A percentile compares a stretch with the other conserved stretches of the same genome.
These are phyloP conservation scores for Rhogogaster chlorosoma DNA, from an alignment of 2,888 invertebrate species.

Conservation along the genomic window DNA sequence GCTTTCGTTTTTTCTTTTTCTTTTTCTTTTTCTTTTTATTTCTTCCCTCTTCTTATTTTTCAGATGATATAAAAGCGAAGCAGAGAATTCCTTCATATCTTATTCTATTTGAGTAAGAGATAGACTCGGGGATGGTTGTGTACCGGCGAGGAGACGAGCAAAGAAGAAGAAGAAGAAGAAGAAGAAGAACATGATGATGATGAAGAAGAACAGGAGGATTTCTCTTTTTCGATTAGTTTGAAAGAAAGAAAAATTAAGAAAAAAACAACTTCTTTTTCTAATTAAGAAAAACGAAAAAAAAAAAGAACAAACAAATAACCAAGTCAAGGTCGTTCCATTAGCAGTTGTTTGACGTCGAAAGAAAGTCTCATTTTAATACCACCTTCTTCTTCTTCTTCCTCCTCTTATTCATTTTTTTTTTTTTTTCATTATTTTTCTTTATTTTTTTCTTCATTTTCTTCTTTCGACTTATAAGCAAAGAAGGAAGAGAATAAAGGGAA, in stretches of 20 bases:
- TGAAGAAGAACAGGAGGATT: background rate
- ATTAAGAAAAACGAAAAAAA: background rate
- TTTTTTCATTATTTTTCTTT: background rate
- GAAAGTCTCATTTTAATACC: slow-evolving; percentile 21
- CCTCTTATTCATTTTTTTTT: background rate
- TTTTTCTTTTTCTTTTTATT: too few species aligned
- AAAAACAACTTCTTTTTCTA: too few species aligned
- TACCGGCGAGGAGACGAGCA: background rate
- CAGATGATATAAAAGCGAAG: too few species aligned
- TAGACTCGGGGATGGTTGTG: background rate
- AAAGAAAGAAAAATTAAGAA: background rate
- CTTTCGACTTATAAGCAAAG: background rate
- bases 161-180: background rate
- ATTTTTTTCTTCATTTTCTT: background rate
- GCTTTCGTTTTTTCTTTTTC: background rate
- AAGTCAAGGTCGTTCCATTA: slow-evolving; percentile 43
- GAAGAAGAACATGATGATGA: background rate
- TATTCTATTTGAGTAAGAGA: background rate
- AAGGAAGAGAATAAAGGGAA: background rate
- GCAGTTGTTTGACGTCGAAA: slow-evolving; percentile 32
- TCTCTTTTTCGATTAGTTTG: background rate
- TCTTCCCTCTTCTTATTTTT: too few species aligned
- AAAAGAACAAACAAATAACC: background rate
- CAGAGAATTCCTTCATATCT: background rate
- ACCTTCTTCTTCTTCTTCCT: background rate